Conservation (phyloP, 2,888 invertebrate genomes). For the Scaptomyza polygonia region DNA sequence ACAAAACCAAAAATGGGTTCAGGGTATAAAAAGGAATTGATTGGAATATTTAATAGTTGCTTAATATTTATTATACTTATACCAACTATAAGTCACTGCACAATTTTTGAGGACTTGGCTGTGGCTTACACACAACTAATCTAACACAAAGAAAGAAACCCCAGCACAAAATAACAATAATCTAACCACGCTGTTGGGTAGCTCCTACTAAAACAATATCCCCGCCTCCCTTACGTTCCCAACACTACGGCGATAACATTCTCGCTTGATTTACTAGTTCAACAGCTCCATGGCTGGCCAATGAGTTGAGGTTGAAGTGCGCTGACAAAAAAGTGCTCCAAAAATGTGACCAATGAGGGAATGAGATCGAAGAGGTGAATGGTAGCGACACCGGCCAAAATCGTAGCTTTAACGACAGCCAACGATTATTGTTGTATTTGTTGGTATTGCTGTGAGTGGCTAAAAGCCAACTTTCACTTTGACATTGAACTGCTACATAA, state of each 20-base stretch:
- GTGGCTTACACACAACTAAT: conserved; percentile 9
- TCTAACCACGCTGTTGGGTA: conserved; percentile 21
- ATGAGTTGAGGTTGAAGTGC: conserved; percentile 61
- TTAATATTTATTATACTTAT: too few species aligned
- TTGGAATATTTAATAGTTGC: too few species aligned
- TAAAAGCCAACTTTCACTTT: conserved; percentile 83
- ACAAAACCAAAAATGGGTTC: too few species aligned
- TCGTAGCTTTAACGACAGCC: conserved; percentile 45
- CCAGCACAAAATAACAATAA: conserved; percentile 33
- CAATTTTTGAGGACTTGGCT: too few species aligned
- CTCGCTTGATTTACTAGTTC: conserved; percentile 82
- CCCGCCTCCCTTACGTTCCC: conserved; percentile 16
- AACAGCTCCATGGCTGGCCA: conserved; percentile 68
- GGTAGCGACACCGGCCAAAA: conserved; percentile 15
- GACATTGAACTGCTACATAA: conserved; percentile 82
- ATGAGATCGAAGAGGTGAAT: not conserved
- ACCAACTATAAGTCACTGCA: too few species aligned
- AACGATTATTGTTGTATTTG: conserved; percentile 24
- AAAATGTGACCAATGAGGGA: conserved; percentile 27
- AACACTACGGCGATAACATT: conserved; percentile 68
- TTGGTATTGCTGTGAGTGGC: conserved; percentile 34
- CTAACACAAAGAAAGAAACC: conserved; percentile 36
- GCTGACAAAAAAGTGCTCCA: conserved; percentile 52
- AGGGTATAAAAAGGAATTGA: too few species aligned
- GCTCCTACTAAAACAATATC: conserved; percentile 4